Evolutionary conservation across 2,797 vertebrate species (phyloP), one percentile per base, ranked within the genome.

Genomic region (Helicolenus hilgendorfi): DNA sequence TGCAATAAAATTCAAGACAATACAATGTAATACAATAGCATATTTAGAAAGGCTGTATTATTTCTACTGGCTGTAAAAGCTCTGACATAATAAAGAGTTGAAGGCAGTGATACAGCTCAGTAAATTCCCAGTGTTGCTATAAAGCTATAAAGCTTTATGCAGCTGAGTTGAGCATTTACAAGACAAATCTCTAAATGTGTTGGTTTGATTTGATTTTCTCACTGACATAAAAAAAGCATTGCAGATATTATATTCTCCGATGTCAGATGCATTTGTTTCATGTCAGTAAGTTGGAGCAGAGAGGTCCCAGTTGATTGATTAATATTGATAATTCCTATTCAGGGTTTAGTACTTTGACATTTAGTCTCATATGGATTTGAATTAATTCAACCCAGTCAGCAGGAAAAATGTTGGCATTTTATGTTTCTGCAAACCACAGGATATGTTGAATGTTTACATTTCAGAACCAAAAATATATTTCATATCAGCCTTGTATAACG

Each of bases 291-390:
- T 26, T n/a, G 2, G 29, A 77, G 26, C 24, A 70, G n/a, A 70
- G 36, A 62, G 13, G 29, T 77, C 29, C 4, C 5, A 3, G 1
- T 27, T 73, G 33, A 83, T 69, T 78, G 5, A 77, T 72, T 70
- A n/a, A 71, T 68, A 69, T 26, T 58, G 69, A 60, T 70, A 20
- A 59, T 74, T 67, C 11, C 67, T 41, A 72, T 72, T 53, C 26
- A 71, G 15, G 22, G 35, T 70, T 56, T 53, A 22, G 10, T 72
- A 13, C 36, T 80, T 49, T 59, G 27, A 82, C 58, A 53, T 72
- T 62, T 76, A 36, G 4, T 13, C n/a, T 79, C 65, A 49, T 36
- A 1, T 35, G 49, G 26, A 11, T 71, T 63, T 33, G 5, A 58
- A 78, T 36, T 24, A n/a, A 59, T 72, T 77, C 77, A n/a, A 38